Conservation (phyloP, 2,113 vertebrate species). For the Emberiza fucata region DNA sequence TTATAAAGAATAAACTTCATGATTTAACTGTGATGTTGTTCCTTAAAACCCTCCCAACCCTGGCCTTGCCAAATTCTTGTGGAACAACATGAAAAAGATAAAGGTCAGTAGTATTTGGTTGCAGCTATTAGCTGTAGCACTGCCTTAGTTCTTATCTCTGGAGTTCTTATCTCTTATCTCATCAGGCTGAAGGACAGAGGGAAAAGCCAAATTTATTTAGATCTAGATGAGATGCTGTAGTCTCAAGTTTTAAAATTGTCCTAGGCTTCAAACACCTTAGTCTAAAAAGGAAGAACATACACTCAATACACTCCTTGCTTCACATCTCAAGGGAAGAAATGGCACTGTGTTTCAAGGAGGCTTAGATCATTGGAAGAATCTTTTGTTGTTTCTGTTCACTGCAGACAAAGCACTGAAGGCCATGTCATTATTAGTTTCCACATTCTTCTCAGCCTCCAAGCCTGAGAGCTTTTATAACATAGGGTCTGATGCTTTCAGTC, state of each 20-base stretch:
- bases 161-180: not conserved
- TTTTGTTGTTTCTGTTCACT: constrained; percentile 44
- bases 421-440: constrained; percentile 53
- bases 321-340: constrained; percentile 16
- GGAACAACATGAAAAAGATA: not conserved
- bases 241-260: not conserved
- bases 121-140: not conserved
- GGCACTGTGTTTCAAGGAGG: not conserved
- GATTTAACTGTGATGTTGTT: not conserved
- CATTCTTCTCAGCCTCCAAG: constrained; percentile 36
- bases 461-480: constrained; percentile 34
- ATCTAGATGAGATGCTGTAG: not conserved
- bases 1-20: not conserved
- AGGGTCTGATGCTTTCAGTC: not conserved
- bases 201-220: not conserved
- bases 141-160: not conserved
- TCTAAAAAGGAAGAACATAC: not conserved
- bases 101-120: not conserved
- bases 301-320: not conserved
- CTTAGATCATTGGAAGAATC: constrained; percentile 50
- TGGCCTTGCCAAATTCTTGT: not conserved
- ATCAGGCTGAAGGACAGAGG: not conserved
- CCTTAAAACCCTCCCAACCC: fast-evolving
- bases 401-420: constrained; percentile 59
- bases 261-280: not conserved